Evolutionary conservation across 2,797 vertebrate species (phyloP).

Genomic region (Chrosomus eos): DNA sequence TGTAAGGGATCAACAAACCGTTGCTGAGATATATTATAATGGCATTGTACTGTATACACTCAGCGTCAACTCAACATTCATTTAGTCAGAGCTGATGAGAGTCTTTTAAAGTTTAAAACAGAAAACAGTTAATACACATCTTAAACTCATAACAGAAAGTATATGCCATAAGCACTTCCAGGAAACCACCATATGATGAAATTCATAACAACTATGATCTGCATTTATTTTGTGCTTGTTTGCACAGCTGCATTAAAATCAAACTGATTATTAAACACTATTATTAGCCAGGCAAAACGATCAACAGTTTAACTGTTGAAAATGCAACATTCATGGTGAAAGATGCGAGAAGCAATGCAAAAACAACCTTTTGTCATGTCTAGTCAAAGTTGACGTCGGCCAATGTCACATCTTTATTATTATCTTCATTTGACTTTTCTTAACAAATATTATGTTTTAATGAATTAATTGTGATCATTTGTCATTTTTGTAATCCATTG

Average conservation of each 20-base stretch:
- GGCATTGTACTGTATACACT: slow-evolving; percentile 13
- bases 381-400: neutral
- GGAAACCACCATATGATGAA: neutral
- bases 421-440: neutral
- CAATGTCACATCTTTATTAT: neutral
- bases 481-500: neutral
- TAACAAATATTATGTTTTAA: neutral
- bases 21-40: slow-evolving; percentile 35
- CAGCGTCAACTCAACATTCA: slow-evolving; percentile 12
- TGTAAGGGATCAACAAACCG: slow-evolving; percentile 51
- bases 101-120: slow-evolving; percentile 11
- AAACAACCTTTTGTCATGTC: neutral
- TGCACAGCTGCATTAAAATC: neutral
- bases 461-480: neutral
- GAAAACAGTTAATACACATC: slow-evolving; percentile 9
- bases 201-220: neutral
- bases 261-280: neutral
- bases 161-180: neutral
- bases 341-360: neutral
- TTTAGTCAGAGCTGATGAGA: slow-evolving; percentile 27
- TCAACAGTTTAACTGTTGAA: neutral
- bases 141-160: slow-evolving; percentile 14
- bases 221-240: neutral
- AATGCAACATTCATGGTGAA: neutral
- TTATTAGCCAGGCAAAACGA: neutral